Conservation (phyloP, 2,113 vertebrate species). For the Megaptera novaeangliae region DNA sequence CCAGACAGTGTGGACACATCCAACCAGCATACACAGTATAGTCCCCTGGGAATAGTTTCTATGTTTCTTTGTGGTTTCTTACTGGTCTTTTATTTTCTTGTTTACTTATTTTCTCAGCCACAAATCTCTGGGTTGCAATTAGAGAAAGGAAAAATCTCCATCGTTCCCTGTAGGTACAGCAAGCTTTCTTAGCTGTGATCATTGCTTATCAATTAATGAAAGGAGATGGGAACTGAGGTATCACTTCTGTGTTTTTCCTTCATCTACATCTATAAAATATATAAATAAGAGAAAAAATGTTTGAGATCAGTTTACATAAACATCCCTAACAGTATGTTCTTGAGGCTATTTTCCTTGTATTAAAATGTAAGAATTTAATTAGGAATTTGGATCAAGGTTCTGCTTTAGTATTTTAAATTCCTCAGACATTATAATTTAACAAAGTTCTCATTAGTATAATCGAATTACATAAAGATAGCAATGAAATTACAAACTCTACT, state of each 20-base stretch:
- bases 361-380: slow-evolving; percentile 39
- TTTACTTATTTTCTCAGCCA: neutral
- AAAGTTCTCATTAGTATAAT: neutral
- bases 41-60: neutral
- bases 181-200: neutral
- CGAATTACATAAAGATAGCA: neutral
- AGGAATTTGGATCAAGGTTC: neutral
- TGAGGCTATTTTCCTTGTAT: neutral
- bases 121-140: neutral
- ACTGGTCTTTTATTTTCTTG: neutral
- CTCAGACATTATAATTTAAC: neutral
- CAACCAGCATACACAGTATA: neutral
- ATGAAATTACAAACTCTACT: neutral
- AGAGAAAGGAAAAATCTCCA: neutral
- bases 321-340: neutral
- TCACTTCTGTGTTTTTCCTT: neutral
- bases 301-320: neutral
- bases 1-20: neutral
- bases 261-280: neutral
- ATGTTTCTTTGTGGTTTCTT: neutral
- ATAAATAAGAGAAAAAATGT: neutral
- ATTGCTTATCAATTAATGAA: neutral
- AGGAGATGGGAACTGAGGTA: neutral
- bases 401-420: slow-evolving; percentile 15
- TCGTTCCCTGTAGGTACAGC: neutral